Percentiles rank a stretch among this genome's conserved stretches.
Evolutionary conservation across 2,113 vertebrate genomes (phyloP).

Genomic region (Zonotrichia leucophrys): DNA sequence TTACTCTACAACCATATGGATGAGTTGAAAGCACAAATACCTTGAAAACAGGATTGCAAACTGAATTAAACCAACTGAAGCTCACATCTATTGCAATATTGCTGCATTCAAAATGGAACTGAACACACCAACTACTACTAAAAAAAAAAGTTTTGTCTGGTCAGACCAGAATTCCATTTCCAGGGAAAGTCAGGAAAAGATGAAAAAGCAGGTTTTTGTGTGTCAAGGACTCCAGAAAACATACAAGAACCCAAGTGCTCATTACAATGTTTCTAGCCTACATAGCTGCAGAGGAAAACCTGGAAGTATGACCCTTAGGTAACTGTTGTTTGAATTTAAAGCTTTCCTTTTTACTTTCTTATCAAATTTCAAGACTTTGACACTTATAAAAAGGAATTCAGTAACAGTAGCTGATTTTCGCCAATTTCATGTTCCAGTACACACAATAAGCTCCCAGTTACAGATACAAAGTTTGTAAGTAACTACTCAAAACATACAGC

Average conservation of each 20-base stretch:
- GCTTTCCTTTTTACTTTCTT: background rate
- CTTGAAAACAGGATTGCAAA: conserved; percentile 66
- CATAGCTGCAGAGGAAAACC: background rate
- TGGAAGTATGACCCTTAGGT: background rate
- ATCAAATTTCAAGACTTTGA: background rate
- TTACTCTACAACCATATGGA: conserved; percentile 95
- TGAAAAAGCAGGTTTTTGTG: background rate
- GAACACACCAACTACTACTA: background rate
- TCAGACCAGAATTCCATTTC: background rate
- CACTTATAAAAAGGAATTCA: background rate
- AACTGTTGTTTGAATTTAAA: background rate
- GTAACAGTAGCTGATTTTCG: background rate
- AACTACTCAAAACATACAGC: background rate
- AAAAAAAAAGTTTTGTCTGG: background rate
- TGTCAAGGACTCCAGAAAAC: background rate
- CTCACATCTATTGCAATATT: background rate
- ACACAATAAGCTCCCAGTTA: background rate
- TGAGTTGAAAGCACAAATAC: conserved; percentile 96
- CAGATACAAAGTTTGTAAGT: background rate
- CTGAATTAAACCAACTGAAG: background rate
- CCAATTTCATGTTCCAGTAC: background rate
- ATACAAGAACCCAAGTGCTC: background rate
- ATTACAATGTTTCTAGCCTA: background rate
- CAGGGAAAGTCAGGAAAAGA: background rate
- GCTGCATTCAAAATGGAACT: background rate